phyloP scores from a whole-genome alignment of 2,797 vertebrate species.

The Sphenopsis melanotis region DNA sequence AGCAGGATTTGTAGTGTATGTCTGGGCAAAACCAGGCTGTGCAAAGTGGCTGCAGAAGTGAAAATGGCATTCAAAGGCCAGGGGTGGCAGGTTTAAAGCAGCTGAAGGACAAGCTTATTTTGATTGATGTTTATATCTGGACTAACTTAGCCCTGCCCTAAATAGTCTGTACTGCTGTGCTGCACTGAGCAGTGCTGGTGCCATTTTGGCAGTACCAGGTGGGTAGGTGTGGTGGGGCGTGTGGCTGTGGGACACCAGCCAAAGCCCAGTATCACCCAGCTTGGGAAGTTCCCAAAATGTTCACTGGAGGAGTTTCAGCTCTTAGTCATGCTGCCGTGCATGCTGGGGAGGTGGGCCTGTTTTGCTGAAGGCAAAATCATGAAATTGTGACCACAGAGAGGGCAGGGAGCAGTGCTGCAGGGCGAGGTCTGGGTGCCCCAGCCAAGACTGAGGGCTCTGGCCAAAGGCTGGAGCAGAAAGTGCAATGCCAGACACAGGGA shows the following conservation, averaged over 20 bases:
- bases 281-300: background rate
- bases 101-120: background rate
- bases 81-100: background rate
- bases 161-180: background rate
- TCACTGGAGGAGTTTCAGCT: background rate
- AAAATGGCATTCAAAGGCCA: background rate
- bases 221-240: background rate
- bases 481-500: fast-evolving
- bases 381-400: fast-evolving
- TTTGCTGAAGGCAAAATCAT: background rate
- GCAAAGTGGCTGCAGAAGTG: background rate
- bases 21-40: background rate
- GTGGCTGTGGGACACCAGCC: fast-evolving
- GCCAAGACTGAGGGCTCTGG: background rate
- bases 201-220: background rate
- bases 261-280: background rate
- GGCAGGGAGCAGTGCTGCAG: background rate
- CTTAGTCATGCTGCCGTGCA: background rate
- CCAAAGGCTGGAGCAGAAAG: background rate
- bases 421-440: fast-evolving
- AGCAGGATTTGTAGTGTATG: background rate
- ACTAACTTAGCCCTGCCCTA: background rate
- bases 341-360: background rate
- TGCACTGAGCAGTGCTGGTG: background rate
- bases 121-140: background rate